Evolutionary conservation across 2,113 vertebrate species (phyloP).

Genomic region (Hoplias malabaricus): DNA sequence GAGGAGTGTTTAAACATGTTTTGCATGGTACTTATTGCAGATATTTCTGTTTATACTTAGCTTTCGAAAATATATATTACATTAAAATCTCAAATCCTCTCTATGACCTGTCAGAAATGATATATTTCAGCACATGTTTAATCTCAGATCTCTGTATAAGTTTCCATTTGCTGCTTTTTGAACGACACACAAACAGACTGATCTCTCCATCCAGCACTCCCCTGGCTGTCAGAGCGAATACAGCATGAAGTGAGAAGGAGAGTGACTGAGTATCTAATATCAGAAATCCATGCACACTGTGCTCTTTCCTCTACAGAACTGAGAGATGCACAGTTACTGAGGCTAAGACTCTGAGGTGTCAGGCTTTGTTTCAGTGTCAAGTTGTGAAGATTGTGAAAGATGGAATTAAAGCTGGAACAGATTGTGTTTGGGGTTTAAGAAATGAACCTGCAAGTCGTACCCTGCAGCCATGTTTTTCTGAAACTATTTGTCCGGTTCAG

Average conservation of each 20-base stretch:
- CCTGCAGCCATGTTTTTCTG: neutral
- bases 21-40: too few species aligned
- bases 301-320: neutral
- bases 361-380: constrained; percentile 4
- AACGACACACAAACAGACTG: neutral
- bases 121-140: neutral
- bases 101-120: neutral
- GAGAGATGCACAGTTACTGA: too few species aligned
- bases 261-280: neutral
- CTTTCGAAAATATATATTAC: neutral
- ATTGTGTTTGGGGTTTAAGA: neutral
- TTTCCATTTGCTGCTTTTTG: too few species aligned
- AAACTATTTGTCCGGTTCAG: neutral
- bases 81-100: neutral
- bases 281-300: neutral
- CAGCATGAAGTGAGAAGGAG: neutral
- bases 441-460: neutral
- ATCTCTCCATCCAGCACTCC: neutral
- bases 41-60: too few species aligned
- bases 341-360: neutral
- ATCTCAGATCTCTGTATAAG: neutral
- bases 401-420: too few species aligned
- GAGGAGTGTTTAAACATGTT: too few species aligned
- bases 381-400: too few species aligned
- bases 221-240: neutral